These are phyloP conservation scores for Leptinotarsa haldemani DNA, from an alignment of 2,888 invertebrate genomes.

Conservation along the genomic window DNA sequence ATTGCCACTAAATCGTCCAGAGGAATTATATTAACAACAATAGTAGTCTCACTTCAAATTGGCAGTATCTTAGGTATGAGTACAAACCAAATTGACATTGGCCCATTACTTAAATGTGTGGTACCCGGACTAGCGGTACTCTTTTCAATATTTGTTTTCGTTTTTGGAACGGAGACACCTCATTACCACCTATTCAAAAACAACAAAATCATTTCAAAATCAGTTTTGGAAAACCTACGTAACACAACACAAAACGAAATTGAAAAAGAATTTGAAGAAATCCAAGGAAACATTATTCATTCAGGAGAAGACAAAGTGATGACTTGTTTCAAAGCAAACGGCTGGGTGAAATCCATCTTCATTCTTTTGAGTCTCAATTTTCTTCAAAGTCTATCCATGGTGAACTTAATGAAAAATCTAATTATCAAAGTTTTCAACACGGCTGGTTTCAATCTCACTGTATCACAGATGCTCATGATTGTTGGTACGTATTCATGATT, in stretches of 20 bases:
- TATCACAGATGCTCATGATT: not conserved
- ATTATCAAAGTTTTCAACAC: too few species aligned
- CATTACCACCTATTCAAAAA: not conserved
- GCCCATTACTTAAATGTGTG: too few species aligned
- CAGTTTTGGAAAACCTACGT: not conserved
- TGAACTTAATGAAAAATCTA: too few species aligned
- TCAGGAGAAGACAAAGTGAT: slow-evolving; percentile 13
- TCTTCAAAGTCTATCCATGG: too few species aligned
- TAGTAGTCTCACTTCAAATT: not conserved
- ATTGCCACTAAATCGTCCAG: slow-evolving; percentile 4
- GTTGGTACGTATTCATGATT: not conserved
- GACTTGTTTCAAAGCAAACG: slow-evolving; percentile 14
- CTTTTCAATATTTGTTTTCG: not conserved
- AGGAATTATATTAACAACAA: not conserved
- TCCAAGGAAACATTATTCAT: not conserved
- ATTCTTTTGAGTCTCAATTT: not conserved
- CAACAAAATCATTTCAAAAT: not conserved
- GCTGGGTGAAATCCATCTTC: not conserved
- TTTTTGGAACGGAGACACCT: not conserved
- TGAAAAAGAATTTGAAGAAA: too few species aligned
- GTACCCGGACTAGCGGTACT: too few species aligned
- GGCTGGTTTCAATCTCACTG: not conserved
- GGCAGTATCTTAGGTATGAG: not conserved
- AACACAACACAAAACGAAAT: not conserved
- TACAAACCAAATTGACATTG: too few species aligned